phyloP scores from a whole-genome alignment of 1,140 invertebrate species.

The Pomacea maculata region DNA sequence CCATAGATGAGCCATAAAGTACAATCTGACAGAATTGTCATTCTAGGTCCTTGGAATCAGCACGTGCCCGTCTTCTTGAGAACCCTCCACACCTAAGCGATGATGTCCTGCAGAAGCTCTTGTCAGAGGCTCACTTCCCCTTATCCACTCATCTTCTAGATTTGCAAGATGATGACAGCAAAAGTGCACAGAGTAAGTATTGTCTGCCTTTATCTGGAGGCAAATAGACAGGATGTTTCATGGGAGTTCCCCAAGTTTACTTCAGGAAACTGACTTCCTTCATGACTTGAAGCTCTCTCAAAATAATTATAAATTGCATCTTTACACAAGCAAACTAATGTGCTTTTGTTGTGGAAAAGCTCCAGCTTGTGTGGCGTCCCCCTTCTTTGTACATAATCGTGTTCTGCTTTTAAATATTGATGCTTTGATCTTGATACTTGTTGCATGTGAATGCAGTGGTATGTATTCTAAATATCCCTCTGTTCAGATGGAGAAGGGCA shows the following conservation, averaged over 20 bases:
- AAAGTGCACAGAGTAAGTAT: conserved; percentile 20
- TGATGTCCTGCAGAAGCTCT: conserved; percentile 46
- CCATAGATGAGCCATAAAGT: too few species aligned
- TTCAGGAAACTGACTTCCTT: too few species aligned
- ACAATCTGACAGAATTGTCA: background rate
- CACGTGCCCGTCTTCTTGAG: conserved; percentile 38
- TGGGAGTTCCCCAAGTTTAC: too few species aligned
- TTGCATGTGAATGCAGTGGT: background rate
- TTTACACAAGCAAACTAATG: too few species aligned
- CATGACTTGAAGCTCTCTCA: too few species aligned
- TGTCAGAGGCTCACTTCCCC: conserved; percentile 48
- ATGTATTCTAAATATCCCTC: background rate
- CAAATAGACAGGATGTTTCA: too few species aligned
- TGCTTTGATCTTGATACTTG: background rate
- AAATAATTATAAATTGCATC: too few species aligned
- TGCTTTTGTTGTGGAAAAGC: too few species aligned
- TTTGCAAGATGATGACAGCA: conserved; percentile 37
- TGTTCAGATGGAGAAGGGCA: background rate
- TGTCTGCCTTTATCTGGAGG: too few species aligned
- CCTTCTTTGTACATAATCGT: background rate
- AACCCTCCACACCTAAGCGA: conserved; percentile 48
- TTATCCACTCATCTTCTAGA: conserved; percentile 34
- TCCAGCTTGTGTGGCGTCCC: background rate
- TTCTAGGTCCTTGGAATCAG: conserved; percentile 37
- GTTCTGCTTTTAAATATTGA: background rate